Base-by-base conservation (phyloP, 2,888 invertebrate species). In the Ctenicera cuprea region DNA sequence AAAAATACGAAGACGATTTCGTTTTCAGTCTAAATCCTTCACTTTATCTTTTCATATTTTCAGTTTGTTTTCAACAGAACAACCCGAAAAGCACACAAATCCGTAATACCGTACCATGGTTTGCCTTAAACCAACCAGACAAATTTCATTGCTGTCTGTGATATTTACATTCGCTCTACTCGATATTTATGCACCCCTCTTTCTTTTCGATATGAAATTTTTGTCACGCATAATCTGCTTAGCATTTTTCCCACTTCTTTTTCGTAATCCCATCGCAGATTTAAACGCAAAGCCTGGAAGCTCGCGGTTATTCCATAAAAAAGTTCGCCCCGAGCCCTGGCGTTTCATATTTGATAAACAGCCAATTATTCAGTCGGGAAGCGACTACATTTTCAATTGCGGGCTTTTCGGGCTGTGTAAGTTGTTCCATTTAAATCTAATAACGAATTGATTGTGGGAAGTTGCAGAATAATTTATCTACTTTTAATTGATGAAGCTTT, bases 191-290 rank as follows among this genome's bases (percentile, higher is more conserved):
- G 59, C 59, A 38, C 37, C 59, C 37, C n/a, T 50, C 22, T 18
- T 26, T 18, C n/a, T 54, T 26, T 20, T 12, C 59, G 14, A 59
- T 30, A 54, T 59, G 18, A 59, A 37, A 38, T 37, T 59, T 59
- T 59, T 59, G 26, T 20, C 59, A 59, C 59, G 59, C 38, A 20
- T 59, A 59, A 59, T 59, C 59, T 20, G 41, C 14, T 54, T 54
- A 33, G 33, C n/a, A 33, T 54, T 54, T 33, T 54, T 54, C 54
- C 30, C 54, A 54, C 54, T 59, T 59, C 38, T 22, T 38, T 38
- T 59, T n/a, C 59, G 59, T 59, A 37, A 59, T 59, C 59, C 59
- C 59, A 11, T 14, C 33, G 22, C 57, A 33, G 33, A 37, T 57
- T 57, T 37, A 37, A 57, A 37, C 57, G 33, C 9, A 50, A 50